Percentiles rank a stretch among this genome's conserved stretches.
Evolutionary conservation across 2,888 invertebrate species (phyloP).

Genomic region (Copidosoma aretas): DNA sequence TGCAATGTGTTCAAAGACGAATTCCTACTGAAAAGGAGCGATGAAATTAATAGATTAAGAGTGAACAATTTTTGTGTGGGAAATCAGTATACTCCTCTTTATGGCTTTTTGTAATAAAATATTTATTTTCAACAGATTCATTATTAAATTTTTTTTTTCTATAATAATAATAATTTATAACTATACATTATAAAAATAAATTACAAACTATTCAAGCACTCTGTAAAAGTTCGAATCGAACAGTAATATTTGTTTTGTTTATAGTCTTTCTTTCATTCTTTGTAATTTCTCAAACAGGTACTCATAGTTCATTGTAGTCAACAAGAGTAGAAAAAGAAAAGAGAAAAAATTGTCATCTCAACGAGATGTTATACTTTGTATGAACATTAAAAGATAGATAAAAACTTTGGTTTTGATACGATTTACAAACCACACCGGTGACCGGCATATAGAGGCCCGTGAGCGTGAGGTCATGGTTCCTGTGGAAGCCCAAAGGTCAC

Average conservation of each 20-base stretch:
- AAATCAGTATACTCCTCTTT: slow-evolving; percentile 32
- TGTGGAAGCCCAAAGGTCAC: slow-evolving; percentile 43
- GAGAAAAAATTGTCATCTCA: slow-evolving; percentile 4
- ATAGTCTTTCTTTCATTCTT: slow-evolving; percentile 23
- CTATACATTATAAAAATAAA: slow-evolving; percentile 20
- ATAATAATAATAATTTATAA: slow-evolving; percentile 19
- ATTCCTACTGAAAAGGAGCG: slow-evolving; percentile 56
- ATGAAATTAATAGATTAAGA: slow-evolving; percentile 53
- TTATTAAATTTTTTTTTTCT: slow-evolving; percentile 11
- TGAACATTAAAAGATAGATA: slow-evolving; percentile 33
- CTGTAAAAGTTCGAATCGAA: slow-evolving; percentile 16
- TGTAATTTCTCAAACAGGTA: slow-evolving; percentile 24
- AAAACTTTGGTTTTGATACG: slow-evolving; percentile 54
- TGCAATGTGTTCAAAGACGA: slow-evolving; percentile 48
- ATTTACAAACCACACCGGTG: slow-evolving; percentile 59
- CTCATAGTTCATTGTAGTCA: slow-evolving; percentile 19
- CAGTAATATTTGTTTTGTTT: background rate
- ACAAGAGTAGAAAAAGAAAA: slow-evolving; percentile 22
- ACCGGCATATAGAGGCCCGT: slow-evolving; percentile 47
- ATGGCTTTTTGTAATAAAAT: slow-evolving; percentile 22
- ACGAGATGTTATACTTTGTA: slow-evolving; percentile 10
- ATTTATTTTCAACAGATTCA: slow-evolving; percentile 29
- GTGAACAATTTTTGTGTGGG: slow-evolving; percentile 33
- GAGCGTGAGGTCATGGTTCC: slow-evolving; percentile 44
- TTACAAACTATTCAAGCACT: slow-evolving; percentile 24